Evolutionary conservation across 2,113 vertebrate genomes (phyloP), one percentile per base, ranked within the genome.

Genomic region (Murina feae): DNA sequence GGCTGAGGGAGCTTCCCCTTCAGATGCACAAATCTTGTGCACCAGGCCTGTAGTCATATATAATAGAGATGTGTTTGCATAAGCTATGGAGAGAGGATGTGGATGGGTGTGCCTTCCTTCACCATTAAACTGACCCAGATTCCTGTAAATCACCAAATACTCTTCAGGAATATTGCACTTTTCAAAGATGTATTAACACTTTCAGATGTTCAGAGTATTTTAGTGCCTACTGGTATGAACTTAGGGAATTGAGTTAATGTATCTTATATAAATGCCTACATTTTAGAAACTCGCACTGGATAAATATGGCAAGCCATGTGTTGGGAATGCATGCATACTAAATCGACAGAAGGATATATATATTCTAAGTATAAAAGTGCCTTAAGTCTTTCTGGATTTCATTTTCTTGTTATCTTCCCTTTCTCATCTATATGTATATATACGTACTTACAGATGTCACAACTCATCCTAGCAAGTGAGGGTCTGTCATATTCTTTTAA

Each of bases 131-230:
- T 93, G 84, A 91, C 66, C 79, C 58, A 96, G 71, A 91, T 96
- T 79, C 63, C 83, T 85, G 0, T 37, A 88, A 89, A 28, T 74
- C 44, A 58, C 37, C 76, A 78, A 47, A 23, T 80, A 75, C 47
- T 94, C 69, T 96, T 91, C 5, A 94, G 60, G 72, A 94, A 93
- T 91, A 94, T 82, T 90, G 42, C 44, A 78, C 89, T 94, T 96
- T 97, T 89, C 20, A 68, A 96, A 96, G 53, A 72, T 87, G 37
- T 37, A 47, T 96, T 86, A 92, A 75, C 91, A 88, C 80, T 72
- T 93, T 94, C 53, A 79, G 60, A 69, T 94, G 81, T 80, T 16
- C 44, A 85, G 55, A 93, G 79, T 51, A 80, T 65, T 86, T 71
- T 74, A 82, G 60, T 89, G 74, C 76, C 18, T 72, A 30, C 12